phyloP scores from a whole-genome alignment of 2,113 vertebrate species.

The Zosterops hypoxanthus region DNA sequence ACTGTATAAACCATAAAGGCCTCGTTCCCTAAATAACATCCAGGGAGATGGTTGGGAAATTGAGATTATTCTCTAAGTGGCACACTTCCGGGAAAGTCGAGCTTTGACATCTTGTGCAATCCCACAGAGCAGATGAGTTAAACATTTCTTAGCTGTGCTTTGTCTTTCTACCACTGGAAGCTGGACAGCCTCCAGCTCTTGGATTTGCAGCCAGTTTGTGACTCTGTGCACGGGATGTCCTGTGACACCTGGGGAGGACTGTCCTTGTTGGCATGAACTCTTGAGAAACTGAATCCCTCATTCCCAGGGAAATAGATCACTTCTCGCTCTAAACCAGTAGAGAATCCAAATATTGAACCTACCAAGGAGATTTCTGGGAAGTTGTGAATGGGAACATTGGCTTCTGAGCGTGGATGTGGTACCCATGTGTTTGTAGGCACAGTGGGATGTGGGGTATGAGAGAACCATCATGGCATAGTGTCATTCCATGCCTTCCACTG shows the following conservation, averaged over 20 bases:
- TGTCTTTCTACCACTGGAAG: neutral
- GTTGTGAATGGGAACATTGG: neutral
- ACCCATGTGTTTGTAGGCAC: neutral
- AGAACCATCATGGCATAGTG: rapidly evolving
- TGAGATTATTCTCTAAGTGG: neutral
- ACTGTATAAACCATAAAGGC: neutral
- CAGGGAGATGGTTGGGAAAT: neutral
- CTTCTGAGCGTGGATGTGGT: neutral
- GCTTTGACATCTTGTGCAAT: neutral
- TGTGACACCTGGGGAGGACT: neutral
- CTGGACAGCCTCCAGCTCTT: neutral
- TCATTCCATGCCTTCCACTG: neutral
- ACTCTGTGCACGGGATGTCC: neutral
- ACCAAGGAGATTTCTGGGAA: neutral
- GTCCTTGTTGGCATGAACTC: neutral
- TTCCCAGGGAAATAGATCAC: neutral
- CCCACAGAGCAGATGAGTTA: neutral
- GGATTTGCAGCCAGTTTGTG: neutral
- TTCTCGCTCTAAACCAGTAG: neutral
- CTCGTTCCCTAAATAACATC: neutral
- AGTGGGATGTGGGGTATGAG: neutral
- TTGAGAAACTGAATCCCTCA: neutral
- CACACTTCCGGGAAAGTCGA: neutral
- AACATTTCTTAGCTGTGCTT: neutral
- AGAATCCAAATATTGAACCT: neutral